Evolutionary conservation across 2,113 vertebrate genomes (phyloP), one percentile per base, ranked within the genome.

Genomic region (Thryonomys swinderianus): DNA sequence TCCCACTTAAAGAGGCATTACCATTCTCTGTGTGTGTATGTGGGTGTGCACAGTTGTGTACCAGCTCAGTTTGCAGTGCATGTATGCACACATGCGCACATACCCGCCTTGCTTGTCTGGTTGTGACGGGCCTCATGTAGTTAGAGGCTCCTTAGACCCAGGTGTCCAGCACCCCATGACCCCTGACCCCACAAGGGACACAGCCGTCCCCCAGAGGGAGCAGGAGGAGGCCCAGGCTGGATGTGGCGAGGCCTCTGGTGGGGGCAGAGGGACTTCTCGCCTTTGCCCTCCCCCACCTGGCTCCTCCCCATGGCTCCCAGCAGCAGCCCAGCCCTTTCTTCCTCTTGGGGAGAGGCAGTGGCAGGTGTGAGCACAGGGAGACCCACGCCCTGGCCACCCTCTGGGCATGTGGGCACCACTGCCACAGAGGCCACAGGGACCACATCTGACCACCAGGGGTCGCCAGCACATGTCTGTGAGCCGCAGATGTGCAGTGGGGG

Each of bases 311-410:
- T 2, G 16, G 83, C 27, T 40, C 53, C 53, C 18, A 2, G 48
- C 37, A 8, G 40, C 16, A 2, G 3, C 27, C 16, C 0, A 0
- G 21, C 42, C 53, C 34, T 37, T 69, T 83, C 82, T 59, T 74
- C 34, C 57, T 48, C 40, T 40, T 0, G 57, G 23, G 51, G 1
- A 3, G n/a, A 13, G 80, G 2, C 1, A 32, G 14, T 2, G 4
- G 82, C 0, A 0, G 45, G 59, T 2, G 10, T n/a, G 23, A 69
- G n/a, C 0, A 2, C 1, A 10, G 30, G 61, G 16, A 37, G 62
- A 30, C 3, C 10, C 7, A 71, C 42, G 59, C n/a, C 8, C 17
- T 45, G 69, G 69, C 69, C 20, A 23, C 17, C 14, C 55, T 57
- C 2, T 11, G 69, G 69, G 37, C 21, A 9, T 11, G 34, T n/a